phyloP scores from a whole-genome alignment of 2,888 invertebrate genomes.

The Platycnemis pennipes region DNA sequence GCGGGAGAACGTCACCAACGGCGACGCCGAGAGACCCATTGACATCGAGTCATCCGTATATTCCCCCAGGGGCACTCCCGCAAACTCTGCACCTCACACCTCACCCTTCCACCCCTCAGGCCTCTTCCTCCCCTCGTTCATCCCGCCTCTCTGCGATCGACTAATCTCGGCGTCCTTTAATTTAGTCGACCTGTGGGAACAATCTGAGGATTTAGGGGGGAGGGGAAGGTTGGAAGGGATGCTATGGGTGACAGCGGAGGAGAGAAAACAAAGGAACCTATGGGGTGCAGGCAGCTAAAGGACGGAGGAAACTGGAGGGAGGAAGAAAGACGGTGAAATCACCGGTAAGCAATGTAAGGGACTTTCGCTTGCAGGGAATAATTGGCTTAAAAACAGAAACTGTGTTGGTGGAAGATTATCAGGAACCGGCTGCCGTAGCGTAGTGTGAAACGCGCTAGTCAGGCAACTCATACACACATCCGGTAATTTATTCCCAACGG shows the following conservation, averaged over 20 bases:
- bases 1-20: background rate
- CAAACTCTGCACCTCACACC: background rate
- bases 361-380: background rate
- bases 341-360: background rate
- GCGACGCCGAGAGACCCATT: background rate
- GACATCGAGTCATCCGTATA: background rate
- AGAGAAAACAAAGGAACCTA: background rate
- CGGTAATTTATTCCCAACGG: no score
- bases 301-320: background rate
- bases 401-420: no score
- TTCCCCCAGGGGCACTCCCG: background rate
- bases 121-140: background rate
- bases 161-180: background rate
- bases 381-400: background rate
- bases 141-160: background rate
- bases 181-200: background rate
- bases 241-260: background rate
- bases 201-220: background rate
- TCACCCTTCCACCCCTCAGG: background rate
- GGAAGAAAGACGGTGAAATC: background rate
- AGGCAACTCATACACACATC: no score
- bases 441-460: no score
- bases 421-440: no score
- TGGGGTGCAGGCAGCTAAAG: background rate
- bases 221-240: background rate